Base-by-base conservation (phyloP, 2,113 vertebrate genomes). In the Rhinopomastus cyanomelas region DNA sequence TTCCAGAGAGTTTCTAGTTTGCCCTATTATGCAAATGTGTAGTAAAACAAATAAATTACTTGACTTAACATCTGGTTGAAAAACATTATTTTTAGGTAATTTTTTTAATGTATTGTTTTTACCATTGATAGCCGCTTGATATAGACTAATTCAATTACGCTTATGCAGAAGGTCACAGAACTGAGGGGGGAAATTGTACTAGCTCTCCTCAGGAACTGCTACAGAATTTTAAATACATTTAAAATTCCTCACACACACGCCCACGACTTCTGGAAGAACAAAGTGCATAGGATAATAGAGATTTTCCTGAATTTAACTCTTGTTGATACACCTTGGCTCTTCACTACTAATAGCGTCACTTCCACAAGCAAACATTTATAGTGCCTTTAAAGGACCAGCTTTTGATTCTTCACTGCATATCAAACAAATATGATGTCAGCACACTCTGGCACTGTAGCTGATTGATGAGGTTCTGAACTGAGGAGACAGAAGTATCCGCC, bases 41-140 rank as follows among this genome's bases (percentile, higher is more conserved):
- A 97, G 97, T 97, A 97, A 98, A 97, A 97, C 95, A 97, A 97
- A 97, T 97, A 97, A 96, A 96, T 97, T 97, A 95, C 96, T 97
- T 96, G 95, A 93, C 96, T 97, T 97, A 97, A 96, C 97, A 98
- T 95, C 97, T 98, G 97, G 92, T 96, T 97, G 95, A 88, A 95
- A 97, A 97, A 97, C 96, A 97, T 97, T 98, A 96, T 96, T 97
- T 93, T 97, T 97, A 96, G 95, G 93, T 87, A 84, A 90, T 97
- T 97, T 97, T 96, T 97, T 71, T 20, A 77, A 96, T 96, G 91
- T 88, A 95, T 97, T 97, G 94, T 96, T 97, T 97, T 97, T 95
- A 81, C 68, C 69, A 87, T 91, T 96, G 92, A 95, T 95, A 84
- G 36, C 72, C 68, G 84, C 66, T 96, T 92, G 95, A 96, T 95